These are phyloP conservation scores for Adineta ricciae DNA, from an alignment of 2,888 invertebrate species.

Conservation along the genomic window DNA sequence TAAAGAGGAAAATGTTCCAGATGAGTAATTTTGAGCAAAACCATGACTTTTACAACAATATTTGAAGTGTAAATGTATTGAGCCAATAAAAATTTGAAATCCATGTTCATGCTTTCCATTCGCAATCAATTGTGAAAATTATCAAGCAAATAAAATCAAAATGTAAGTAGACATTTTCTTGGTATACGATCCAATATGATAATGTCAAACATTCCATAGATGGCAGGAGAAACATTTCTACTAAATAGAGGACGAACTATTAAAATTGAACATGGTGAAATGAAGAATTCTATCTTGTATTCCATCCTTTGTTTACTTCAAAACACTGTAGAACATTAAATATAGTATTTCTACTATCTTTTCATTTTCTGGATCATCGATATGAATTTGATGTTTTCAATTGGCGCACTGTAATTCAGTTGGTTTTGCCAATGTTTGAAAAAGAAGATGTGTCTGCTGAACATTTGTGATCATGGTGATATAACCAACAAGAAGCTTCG, in stretches of 20 bases:
- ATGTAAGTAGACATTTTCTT: not conserved
- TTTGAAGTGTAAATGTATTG: not conserved
- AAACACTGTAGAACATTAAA: too few relatives aligned
- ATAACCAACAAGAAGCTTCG: slow-evolving; percentile 98
- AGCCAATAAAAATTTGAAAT: not conserved
- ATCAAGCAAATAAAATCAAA: not conserved
- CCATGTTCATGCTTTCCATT: not conserved
- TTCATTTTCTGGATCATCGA: not conserved
- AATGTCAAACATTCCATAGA: not conserved
- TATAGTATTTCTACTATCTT: not conserved
- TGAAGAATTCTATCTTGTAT: too few relatives aligned
- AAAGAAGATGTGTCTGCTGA: slow-evolving; percentile 99
- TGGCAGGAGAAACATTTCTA: not conserved
- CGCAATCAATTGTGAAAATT: not conserved
- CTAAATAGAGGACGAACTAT: not conserved
- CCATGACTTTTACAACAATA: not conserved
- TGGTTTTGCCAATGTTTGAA: slow-evolving; percentile 94
- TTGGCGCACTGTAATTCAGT: slow-evolving; percentile 46
- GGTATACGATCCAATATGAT: not conserved
- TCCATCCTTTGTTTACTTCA: not conserved
- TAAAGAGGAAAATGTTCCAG: not conserved
- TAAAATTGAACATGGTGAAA: not conserved
- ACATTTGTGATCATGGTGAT: slow-evolving; percentile 93
- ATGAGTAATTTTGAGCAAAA: not conserved
- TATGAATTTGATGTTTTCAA: not conserved